These are phyloP conservation scores for Holotrichia oblita DNA, from an alignment of 1,140 invertebrate genomes.

Conservation along the genomic window DNA sequence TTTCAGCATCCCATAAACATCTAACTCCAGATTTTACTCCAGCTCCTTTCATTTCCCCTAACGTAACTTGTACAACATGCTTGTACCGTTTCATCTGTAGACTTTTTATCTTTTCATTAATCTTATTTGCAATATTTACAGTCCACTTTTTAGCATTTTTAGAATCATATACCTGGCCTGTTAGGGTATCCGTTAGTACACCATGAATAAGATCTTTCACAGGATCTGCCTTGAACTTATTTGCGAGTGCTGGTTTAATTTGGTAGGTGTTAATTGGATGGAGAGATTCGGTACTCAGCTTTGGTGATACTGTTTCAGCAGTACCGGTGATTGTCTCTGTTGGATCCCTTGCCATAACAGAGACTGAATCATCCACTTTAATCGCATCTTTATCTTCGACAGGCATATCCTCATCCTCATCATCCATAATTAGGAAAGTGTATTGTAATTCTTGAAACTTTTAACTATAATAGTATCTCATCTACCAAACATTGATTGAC, in stretches of 20 bases:
- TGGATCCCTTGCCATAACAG: constrained; percentile 14
- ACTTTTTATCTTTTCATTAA: constrained; percentile 73
- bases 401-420: too few species aligned
- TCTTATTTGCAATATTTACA: constrained; percentile 73
- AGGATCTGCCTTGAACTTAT: constrained; percentile 70
- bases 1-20: constrained; percentile 90
- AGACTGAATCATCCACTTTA: background rate
- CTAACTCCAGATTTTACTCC: constrained; percentile 82
- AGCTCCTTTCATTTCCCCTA: constrained; percentile 85
- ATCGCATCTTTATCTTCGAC: background rate
- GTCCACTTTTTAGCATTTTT: constrained; percentile 75
- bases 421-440: too few species aligned
- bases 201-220: constrained; percentile 79
- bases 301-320: background rate
- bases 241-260: background rate
- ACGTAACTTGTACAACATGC: constrained; percentile 80
- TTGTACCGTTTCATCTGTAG: constrained; percentile 79
- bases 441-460: too few species aligned
- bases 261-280: constrained; percentile 9
- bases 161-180: constrained; percentile 72
- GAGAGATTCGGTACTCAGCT: background rate
- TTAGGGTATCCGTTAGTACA: constrained; percentile 73
- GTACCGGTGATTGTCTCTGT: background rate
- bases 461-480: too few species aligned
- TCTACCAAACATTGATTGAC: too few species aligned